Evolutionary conservation across 2,113 vertebrate species (phyloP).

Genomic region (Barbus barbus): DNA sequence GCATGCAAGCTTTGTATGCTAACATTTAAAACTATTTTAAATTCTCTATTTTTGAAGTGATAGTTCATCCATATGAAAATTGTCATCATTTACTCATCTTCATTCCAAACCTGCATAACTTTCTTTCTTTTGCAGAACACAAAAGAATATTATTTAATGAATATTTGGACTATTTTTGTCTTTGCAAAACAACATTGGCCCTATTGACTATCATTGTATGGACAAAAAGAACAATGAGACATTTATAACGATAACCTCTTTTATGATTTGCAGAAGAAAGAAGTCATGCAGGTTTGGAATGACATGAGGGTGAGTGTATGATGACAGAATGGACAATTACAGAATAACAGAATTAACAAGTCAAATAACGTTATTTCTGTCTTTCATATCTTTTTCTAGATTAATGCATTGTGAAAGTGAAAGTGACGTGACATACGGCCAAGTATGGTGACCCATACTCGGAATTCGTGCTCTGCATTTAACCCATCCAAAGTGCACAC

Average conservation of each 20-base stretch:
- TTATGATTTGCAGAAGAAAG: not conserved
- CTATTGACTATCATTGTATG: not conserved
- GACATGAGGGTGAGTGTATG: not conserved
- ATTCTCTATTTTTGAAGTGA: not conserved
- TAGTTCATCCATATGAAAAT: not conserved
- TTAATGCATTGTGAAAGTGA: too few relatives aligned
- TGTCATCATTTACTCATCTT: not conserved
- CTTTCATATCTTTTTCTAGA: not conserved
- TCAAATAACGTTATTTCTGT: not conserved
- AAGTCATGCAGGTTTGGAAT: not conserved
- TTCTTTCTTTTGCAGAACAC: not conserved
- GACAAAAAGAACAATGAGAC: not conserved
- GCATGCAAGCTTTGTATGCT: not conserved
- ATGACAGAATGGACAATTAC: not conserved
- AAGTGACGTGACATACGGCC: too few relatives aligned
- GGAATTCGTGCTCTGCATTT: too few relatives aligned
- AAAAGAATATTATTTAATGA: not conserved
- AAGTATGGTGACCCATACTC: too few relatives aligned
- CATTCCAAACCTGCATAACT: not conserved
- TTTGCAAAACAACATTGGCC: not conserved
- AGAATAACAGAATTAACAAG: too few relatives aligned
- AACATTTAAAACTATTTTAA: not conserved
- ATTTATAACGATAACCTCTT: not conserved
- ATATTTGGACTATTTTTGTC: not conserved
- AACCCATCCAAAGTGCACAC: too few relatives aligned